Evolutionary conservation across 2,797 vertebrate genomes (phyloP).

Genomic region (Pantherophis alleghaniensis): DNA sequence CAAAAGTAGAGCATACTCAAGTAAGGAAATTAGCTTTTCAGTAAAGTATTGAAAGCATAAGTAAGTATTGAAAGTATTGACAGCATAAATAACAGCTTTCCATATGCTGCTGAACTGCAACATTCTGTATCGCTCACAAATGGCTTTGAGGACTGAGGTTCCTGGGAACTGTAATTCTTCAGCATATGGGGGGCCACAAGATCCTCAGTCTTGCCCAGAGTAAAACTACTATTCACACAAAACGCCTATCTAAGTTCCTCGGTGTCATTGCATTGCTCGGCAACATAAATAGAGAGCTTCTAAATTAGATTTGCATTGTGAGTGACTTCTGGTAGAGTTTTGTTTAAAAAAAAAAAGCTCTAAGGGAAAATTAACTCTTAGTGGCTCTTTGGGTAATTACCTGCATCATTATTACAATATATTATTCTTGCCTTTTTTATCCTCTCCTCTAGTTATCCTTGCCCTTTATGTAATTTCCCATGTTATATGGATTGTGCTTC

Average conservation of each 20-base stretch:
- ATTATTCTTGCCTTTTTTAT: not conserved
- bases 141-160: too few species aligned
- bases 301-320: not conserved
- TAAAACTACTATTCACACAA: not conserved
- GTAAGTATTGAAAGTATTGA: not conserved
- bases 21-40: not conserved
- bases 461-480: not conserved
- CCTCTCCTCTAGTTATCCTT: not conserved
- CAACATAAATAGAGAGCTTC: not conserved
- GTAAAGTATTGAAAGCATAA: not conserved
- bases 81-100: not conserved
- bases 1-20: not conserved
- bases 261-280: not conserved
- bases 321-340: not conserved
- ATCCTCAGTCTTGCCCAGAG: not conserved
- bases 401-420: not conserved
- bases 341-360: not conserved
- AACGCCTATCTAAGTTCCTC: not conserved
- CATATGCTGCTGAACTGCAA: not conserved
- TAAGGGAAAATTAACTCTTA: not conserved
- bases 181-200: not conserved
- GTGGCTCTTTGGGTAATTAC: not conserved
- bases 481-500: not conserved
- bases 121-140: not conserved
- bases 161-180: not conserved